A percentile compares a stretch with the other conserved stretches of the same genome.
Conservation (phyloP, 2,113 vertebrate species). For the Oophaga pumilio region DNA sequence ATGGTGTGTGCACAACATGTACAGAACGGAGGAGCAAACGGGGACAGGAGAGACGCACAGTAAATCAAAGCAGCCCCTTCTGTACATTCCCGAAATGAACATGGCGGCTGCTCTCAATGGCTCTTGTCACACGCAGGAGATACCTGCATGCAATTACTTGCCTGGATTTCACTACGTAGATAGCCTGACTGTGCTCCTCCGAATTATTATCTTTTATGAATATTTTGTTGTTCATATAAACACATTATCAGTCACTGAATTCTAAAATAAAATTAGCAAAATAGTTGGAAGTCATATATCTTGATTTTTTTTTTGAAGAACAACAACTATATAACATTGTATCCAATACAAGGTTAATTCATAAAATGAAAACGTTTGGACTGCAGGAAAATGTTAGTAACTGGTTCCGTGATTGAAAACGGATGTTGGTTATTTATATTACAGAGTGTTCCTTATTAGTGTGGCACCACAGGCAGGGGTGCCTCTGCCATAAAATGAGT, state of each 20-base stretch:
- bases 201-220: background rate
- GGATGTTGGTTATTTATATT: no score
- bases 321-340: no score
- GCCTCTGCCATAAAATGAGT: no score
- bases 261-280: background rate
- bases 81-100: background rate
- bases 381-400: no score
- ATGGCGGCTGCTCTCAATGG: background rate
- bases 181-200: background rate
- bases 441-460: no score
- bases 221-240: background rate
- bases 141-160: background rate
- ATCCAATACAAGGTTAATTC: no score
- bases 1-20: conserved; percentile 5
- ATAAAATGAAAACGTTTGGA: no score
- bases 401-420: no score
- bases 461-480: no score
- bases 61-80: background rate
- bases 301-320: background rate
- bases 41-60: background rate
- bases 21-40: background rate
- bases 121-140: background rate
- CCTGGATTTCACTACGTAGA: background rate
- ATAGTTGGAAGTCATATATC: background rate
- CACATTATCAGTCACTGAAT: background rate